Evolutionary conservation across 2,888 invertebrate species (phyloP).

Genomic region (Phyllotreta cruciferae): DNA sequence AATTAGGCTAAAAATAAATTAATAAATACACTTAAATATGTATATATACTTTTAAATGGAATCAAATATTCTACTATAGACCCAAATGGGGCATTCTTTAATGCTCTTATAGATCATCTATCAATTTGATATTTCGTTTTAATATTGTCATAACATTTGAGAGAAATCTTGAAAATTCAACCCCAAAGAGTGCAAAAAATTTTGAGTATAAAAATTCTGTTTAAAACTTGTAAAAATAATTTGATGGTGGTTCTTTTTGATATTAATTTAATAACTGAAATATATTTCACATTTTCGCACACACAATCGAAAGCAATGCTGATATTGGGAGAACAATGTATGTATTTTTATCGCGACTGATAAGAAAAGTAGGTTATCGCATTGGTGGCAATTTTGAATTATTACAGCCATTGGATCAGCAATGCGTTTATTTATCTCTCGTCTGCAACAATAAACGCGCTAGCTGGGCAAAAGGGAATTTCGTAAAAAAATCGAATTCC

Average conservation of each 20-base stretch:
- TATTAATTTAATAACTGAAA: background rate
- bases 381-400: constrained; percentile 15
- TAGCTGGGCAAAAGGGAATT: background rate
- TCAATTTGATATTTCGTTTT: too few species aligned
- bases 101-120: too few species aligned
- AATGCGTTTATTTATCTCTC: constrained; percentile 9
- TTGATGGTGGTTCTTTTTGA: background rate
- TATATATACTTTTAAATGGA: too few species aligned
- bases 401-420: constrained; percentile 21
- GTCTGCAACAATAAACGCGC: background rate
- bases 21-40: too few species aligned
- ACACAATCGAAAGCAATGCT: constrained; percentile 16
- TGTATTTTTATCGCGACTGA: constrained; percentile 16
- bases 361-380: constrained; percentile 29
- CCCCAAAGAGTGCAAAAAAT: too few species aligned
- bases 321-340: constrained; percentile 22
- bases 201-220: too few species aligned
- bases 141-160: too few species aligned
- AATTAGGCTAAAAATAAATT: too few species aligned
- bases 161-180: too few species aligned
- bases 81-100: too few species aligned
- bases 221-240: background rate
- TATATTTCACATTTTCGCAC: constrained; percentile 1
- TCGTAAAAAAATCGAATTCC: constrained; percentile 7
- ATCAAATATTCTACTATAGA: too few species aligned